Conservation (phyloP, 2,113 vertebrate genomes). For the Sakesphorus luctuosus region DNA sequence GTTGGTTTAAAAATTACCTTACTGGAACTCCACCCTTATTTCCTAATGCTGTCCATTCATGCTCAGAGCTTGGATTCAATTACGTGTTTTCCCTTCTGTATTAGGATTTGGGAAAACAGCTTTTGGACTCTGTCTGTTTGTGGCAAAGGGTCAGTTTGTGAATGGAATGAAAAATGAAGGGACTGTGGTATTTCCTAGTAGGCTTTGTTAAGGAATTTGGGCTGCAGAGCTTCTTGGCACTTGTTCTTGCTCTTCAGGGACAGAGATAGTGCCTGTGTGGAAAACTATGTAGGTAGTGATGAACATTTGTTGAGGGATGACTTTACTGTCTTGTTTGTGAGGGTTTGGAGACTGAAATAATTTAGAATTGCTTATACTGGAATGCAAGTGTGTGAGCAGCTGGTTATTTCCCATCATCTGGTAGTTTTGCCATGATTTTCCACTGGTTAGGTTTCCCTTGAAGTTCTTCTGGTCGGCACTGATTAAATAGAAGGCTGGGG, state of each 20-base stretch:
- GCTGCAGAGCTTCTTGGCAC: not conserved
- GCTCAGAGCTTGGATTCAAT: not conserved
- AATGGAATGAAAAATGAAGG: not conserved
- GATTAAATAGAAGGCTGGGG: not conserved
- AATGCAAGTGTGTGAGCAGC: not conserved
- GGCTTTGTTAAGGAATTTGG: not conserved
- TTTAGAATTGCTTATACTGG: not conserved
- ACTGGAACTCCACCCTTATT: constrained; percentile 21
- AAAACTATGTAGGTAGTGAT: constrained; percentile 15
- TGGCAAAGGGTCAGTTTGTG: not conserved
- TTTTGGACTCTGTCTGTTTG: not conserved
- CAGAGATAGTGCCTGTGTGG: not conserved
- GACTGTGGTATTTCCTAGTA: not conserved
- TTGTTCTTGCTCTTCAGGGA: not conserved
- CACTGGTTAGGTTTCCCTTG: not conserved
- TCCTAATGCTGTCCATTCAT: not conserved
- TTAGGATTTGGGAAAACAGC: not conserved
- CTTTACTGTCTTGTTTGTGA: constrained; percentile 1
- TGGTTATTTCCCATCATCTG: constrained; percentile 2
- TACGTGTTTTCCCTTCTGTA: not conserved
- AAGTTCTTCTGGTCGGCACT: not conserved
- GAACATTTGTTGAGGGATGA: not conserved
- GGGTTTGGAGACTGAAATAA: not conserved
- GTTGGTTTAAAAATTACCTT: constrained; percentile 39
- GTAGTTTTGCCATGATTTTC: constrained; percentile 3